These are phyloP conservation scores for Eulemur macaco DNA, from an alignment of 2,113 vertebrate genomes.

Conservation along the genomic window DNA sequence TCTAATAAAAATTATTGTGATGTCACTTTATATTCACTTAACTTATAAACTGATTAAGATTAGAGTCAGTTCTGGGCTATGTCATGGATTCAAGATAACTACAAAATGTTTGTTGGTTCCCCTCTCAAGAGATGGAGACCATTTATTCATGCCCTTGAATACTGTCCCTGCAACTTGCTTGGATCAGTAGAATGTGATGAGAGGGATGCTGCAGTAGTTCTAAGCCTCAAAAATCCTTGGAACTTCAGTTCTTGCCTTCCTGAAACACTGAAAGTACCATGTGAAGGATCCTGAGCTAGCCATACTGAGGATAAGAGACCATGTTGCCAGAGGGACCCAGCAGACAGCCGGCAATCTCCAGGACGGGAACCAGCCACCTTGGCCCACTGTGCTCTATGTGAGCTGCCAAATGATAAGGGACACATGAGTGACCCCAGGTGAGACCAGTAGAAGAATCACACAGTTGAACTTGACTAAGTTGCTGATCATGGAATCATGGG, in stretches of 20 bases:
- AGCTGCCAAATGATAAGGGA: background rate
- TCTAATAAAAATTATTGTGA: background rate
- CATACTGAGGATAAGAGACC: background rate
- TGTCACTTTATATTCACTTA: background rate
- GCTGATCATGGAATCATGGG: background rate
- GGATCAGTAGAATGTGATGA: background rate
- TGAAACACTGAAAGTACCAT: background rate
- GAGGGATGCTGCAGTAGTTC: background rate
- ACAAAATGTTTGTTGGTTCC: background rate
- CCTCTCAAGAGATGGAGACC: rapidly evolving
- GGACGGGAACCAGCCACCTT: background rate
- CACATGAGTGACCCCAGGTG: background rate
- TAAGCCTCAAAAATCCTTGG: background rate
- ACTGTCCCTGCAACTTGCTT: background rate
- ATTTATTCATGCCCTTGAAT: background rate
- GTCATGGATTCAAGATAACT: background rate
- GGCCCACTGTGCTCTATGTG: too few species aligned
- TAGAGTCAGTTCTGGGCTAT: background rate
- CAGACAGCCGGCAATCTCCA: rapidly evolving
- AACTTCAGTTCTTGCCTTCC: background rate
- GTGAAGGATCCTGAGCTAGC: background rate
- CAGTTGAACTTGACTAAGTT: background rate
- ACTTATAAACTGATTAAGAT: background rate
- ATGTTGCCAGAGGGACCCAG: rapidly evolving
- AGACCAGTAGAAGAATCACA: background rate